Evolutionary conservation across 2,797 vertebrate genomes (phyloP), one percentile per base, ranked within the genome.

Genomic region (Sebastes steindachneri): DNA sequence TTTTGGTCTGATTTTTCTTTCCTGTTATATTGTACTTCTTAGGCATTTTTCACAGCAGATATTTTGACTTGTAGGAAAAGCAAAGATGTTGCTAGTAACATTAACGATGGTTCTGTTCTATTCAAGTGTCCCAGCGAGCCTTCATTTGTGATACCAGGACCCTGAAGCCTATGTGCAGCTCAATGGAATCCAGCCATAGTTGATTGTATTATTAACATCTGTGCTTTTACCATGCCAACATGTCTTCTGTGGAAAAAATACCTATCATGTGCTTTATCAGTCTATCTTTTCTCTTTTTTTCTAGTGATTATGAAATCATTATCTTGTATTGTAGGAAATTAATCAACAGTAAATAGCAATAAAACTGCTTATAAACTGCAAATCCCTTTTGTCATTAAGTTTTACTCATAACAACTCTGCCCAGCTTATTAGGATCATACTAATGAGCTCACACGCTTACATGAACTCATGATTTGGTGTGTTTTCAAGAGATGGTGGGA

Each of bases 291-390:
- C 45, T 41, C 29, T 55, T 66, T 28, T 9, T 66, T 66, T 81
- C 23, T 4, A 2, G 1, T 62, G 9, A 59, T 80, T 11, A 54
- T 63, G 33, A 70, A 58, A 63, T 67, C 4, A 68, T 71, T 29
- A 35, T 66, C 5, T 58, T 37, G 10, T 37, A 10, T 21, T 77
- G 66, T 69, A 53, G 35, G 54, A 64, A 69, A 62, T 15, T 5
- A 68, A 85, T 77, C 28, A 70, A 41, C 17, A 19, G 7, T 55
- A 35, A 73, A 10, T 8, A 21, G 23, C 33, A 89, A 80, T 88
- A 78, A 85, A 84, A 70, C 3, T 53, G 33, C 11, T 54, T n/a
- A 59, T 59, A 23, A 73, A 72, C 19, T 66, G 33, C 57, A 77
- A 73, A 69, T 73, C 12, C 1, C 4, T 57, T 75, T 65, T 82